Conservation (phyloP, 2,113 vertebrate species). For the Chloroceryle aenea region DNA sequence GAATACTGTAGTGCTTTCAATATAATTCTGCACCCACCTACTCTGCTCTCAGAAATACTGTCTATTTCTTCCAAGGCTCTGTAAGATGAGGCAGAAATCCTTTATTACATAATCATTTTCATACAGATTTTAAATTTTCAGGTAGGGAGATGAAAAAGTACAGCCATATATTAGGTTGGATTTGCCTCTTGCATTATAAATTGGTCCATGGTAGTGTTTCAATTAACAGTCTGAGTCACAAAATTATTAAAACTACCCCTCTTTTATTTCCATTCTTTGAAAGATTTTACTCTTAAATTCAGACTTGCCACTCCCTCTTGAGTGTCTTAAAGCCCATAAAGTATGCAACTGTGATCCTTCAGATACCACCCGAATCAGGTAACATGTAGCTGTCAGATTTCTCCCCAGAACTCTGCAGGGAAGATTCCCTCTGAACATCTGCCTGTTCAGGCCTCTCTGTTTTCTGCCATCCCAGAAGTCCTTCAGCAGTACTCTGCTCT, state of each 20-base stretch:
- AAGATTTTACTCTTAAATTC: not conserved
- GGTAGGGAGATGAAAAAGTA: slow-evolving; percentile 7
- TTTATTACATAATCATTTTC: not conserved
- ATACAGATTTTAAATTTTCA: slow-evolving; percentile 27
- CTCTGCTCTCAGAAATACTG: slow-evolving; percentile 23
- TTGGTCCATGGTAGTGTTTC: not conserved
- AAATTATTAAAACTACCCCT: not conserved
- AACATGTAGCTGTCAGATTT: not conserved
- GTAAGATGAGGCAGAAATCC: slow-evolving; percentile 25
- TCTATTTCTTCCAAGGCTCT: slow-evolving; percentile 21
- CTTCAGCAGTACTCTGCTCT: not conserved
- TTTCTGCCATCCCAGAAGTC: not conserved
- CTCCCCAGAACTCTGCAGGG: not conserved
- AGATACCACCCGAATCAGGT: not conserved
- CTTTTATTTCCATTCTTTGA: not conserved
- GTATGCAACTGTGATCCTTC: not conserved
- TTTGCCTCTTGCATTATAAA: slow-evolving; percentile 2
- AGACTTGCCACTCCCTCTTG: not conserved
- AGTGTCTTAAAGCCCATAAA: not conserved
- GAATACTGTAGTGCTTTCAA: slow-evolving; percentile 47
- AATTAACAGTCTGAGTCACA: slow-evolving; percentile 9
- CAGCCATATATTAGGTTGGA: not conserved
- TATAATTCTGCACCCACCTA: slow-evolving; percentile 48
- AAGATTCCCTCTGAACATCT: not conserved
- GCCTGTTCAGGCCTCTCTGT: not conserved